These are phyloP conservation scores for Tor tambroides DNA, from an alignment of 2,113 vertebrate species.

Conservation along the genomic window DNA sequence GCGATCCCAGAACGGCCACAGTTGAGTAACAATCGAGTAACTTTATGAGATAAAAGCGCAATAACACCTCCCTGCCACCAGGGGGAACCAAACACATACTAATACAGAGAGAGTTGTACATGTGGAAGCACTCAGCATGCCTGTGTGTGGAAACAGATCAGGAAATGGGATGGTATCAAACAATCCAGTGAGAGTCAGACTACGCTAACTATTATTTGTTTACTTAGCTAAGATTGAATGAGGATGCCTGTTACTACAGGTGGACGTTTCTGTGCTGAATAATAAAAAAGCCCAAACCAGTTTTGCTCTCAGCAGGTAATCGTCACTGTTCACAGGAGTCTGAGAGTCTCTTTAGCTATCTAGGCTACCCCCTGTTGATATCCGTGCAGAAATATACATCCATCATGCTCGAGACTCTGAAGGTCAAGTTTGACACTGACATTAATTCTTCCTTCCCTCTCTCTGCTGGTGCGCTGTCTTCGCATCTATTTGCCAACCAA, in stretches of 20 bases:
- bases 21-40: background rate
- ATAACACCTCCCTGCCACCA: conserved; percentile 55
- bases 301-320: conserved; percentile 24
- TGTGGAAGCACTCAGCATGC: conserved; percentile 67
- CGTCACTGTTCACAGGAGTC: background rate
- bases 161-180: conserved; percentile 46
- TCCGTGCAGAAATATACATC: conserved; percentile 6
- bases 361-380: background rate
- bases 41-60: background rate
- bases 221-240: conserved; percentile 12
- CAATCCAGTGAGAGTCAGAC: conserved; percentile 12
- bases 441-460: background rate
- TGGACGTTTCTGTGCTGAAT: background rate
- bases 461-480: background rate
- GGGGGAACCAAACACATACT: conserved; percentile 56
- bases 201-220: conserved; percentile 1
- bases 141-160: conserved; percentile 27
- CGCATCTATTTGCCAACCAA: background rate
- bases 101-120: conserved; percentile 49
- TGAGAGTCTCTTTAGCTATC: background rate
- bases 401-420: background rate
- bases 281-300: background rate
- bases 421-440: conserved; percentile 40
- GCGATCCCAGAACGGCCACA: background rate
- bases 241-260: background rate